phyloP scores from a whole-genome alignment of 2,113 vertebrate species.

The Cyanoliseus patagonus region DNA sequence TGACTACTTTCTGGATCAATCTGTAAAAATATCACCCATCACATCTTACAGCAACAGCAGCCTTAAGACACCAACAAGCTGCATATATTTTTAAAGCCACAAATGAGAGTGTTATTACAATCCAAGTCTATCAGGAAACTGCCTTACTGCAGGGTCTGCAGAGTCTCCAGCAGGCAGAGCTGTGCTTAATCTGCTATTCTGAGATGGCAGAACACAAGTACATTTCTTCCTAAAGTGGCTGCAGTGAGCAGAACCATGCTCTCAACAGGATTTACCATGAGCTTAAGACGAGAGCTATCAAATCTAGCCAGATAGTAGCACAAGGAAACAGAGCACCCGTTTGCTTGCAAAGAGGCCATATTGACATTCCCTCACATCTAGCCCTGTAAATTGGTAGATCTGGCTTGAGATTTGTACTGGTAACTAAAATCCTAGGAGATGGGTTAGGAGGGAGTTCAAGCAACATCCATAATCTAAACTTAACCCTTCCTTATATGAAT shows the following conservation, averaged over 20 bases:
- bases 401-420: background rate
- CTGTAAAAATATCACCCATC: background rate
- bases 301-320: background rate
- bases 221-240: background rate
- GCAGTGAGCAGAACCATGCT: background rate
- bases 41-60: background rate
- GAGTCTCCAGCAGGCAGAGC: background rate
- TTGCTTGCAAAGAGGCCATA: background rate
- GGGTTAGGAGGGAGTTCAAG: background rate
- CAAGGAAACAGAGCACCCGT: accelerated
- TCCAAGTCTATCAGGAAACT: background rate
- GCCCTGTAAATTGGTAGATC: background rate
- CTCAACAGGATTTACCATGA: background rate
- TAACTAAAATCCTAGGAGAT: background rate
- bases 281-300: background rate
- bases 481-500: background rate
- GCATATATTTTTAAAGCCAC: background rate
- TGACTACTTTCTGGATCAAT: background rate
- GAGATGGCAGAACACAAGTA: background rate
- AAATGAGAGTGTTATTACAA: background rate
- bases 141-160: background rate
- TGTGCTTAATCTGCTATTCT: background rate
- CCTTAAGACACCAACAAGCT: background rate
- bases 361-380: background rate
- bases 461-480: background rate